A percentile compares a stretch with the other conserved stretches of the same genome.
Conservation (phyloP, 2,888 invertebrate species). For the Hyposoter dolosus region DNA sequence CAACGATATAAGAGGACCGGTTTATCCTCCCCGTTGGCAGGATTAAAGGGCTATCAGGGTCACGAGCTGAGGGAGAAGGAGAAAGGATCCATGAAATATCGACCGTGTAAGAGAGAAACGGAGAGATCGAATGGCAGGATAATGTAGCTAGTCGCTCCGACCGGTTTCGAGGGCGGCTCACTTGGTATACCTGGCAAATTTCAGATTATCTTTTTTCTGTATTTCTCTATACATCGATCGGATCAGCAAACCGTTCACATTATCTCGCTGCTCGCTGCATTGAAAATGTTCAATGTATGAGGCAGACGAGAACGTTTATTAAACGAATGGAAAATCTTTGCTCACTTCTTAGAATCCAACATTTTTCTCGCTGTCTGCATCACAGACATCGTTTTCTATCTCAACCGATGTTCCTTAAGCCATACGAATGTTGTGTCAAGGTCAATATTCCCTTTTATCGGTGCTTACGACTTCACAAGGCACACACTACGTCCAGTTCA, state of each 20-base stretch:
- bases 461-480: slow-evolving; percentile 26
- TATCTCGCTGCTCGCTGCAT: background rate
- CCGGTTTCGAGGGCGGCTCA: slow-evolving; percentile 53
- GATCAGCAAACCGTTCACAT: slow-evolving; percentile 13
- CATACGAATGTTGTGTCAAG: background rate
- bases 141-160: slow-evolving; percentile 44
- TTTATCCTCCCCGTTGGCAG: slow-evolving; percentile 44
- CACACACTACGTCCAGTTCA: slow-evolving; percentile 13
- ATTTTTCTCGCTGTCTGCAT: background rate
- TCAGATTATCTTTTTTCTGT: slow-evolving; percentile 33
- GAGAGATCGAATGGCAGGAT: slow-evolving; percentile 45
- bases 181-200: slow-evolving; percentile 57
- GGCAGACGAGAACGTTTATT: background rate
- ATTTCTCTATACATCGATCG: slow-evolving; percentile 21
- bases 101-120: slow-evolving; percentile 27
- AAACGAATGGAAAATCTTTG: background rate
- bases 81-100: slow-evolving; percentile 34
- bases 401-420: background rate
- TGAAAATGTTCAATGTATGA: background rate
- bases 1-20: slow-evolving; percentile 50
- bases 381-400: background rate
- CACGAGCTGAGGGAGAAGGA: slow-evolving; percentile 23
- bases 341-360: background rate
- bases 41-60: slow-evolving; percentile 63
- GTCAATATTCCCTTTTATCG: slow-evolving; percentile 28